phyloP scores from a whole-genome alignment of 2,888 invertebrate genomes.

The Lasius platythorax region DNA sequence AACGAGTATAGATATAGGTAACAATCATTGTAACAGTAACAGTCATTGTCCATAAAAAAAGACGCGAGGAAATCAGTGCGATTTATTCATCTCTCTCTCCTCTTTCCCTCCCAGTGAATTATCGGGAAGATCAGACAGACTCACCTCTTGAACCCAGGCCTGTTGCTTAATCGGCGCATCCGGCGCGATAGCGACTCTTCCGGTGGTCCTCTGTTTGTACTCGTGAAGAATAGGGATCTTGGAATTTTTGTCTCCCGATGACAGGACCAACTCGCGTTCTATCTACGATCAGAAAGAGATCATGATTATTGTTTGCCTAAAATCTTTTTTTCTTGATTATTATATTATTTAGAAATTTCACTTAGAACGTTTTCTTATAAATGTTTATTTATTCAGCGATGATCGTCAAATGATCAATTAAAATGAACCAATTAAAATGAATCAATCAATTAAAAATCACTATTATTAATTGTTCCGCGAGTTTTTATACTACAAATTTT shows the following conservation, averaged over 20 bases:
- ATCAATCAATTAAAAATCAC: neutral
- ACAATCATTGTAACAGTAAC: neutral
- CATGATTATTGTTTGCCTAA: neutral
- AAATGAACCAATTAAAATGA: neutral
- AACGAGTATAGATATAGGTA: neutral
- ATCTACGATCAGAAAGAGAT: conserved; percentile 87
- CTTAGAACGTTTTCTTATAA: neutral
- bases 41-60: neutral
- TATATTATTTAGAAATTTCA: neutral
- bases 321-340: neutral
- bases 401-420: neutral
- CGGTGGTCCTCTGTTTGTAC: conserved; percentile 88
- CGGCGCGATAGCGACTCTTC: conserved; percentile 89
- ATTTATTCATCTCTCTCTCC: neutral
- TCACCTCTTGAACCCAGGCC: conserved; percentile 89
- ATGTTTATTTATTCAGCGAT: neutral
- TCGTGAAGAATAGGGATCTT: conserved; percentile 93
- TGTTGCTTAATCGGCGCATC: conserved; percentile 92
- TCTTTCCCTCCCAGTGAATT: neutral
- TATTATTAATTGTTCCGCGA: neutral
- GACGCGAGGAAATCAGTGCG: neutral
- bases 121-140: conserved; percentile 53
- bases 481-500: neutral
- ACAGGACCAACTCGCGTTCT: conserved; percentile 92
- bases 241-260: conserved; percentile 91